A percentile compares a stretch with the other conserved stretches of the same genome.
Evolutionary conservation across 2,797 vertebrate genomes (phyloP).

Genomic region (Sitta carolinensis): DNA sequence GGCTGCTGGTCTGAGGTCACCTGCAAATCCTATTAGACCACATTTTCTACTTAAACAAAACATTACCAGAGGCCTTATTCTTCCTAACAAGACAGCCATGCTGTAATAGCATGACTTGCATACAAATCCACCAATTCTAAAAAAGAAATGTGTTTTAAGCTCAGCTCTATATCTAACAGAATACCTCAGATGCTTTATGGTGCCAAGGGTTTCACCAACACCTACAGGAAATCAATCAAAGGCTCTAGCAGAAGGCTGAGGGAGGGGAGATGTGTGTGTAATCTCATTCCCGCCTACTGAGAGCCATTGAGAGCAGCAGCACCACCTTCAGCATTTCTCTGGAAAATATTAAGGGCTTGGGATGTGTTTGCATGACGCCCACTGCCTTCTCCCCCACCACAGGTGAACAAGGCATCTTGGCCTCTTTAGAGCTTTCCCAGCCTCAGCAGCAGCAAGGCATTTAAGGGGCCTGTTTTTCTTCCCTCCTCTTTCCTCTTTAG

Average conservation of each 20-base stretch:
- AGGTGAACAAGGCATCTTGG: background rate
- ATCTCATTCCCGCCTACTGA: background rate
- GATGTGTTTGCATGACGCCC: background rate
- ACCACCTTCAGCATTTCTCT: conserved; percentile 1
- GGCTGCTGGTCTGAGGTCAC: background rate
- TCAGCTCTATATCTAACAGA: background rate
- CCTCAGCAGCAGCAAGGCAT: background rate
- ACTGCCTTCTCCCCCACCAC: background rate
- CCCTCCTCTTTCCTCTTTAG: background rate
- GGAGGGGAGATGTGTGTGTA: background rate
- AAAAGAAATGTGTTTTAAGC: background rate
- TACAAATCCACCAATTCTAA: background rate
- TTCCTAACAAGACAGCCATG: background rate
- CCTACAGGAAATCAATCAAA: conserved; percentile 54
- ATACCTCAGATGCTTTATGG: background rate
- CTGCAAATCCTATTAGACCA: conserved; percentile 1
- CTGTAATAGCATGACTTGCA: background rate
- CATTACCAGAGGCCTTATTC: background rate
- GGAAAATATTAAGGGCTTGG: background rate
- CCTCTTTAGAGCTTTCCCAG: background rate
- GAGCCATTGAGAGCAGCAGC: background rate
- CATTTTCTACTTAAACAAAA: background rate
- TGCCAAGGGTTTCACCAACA: conserved; percentile 40
- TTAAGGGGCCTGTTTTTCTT: background rate
- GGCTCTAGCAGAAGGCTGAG: conserved; percentile 17